Evolutionary conservation across 2,797 vertebrate species (phyloP), one percentile per base, ranked within the genome.

Genomic region (Pelochelys cantorii): DNA sequence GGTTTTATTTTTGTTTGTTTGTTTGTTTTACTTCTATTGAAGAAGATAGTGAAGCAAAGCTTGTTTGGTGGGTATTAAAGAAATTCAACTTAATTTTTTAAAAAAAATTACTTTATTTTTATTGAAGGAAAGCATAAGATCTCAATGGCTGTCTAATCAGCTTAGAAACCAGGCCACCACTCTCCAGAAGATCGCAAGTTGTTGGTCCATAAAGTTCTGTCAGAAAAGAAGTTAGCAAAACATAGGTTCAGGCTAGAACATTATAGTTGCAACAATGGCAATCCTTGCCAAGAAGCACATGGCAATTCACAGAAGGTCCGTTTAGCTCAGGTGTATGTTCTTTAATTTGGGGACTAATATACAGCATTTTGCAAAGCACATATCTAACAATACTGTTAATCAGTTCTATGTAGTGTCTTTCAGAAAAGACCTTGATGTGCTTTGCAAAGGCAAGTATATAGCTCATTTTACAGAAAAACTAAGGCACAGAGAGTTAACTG

Each of bases 21-120:
- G 48, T 17, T 2, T 3, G 6, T 42, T 79, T 27, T 34, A n/a
- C 17, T 22, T 9, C 0, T 0, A 4, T 86, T 52, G 25, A 25
- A 29, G 42, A 71, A 85, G 34, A 25, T 2, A 74, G 54, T 0
- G 0, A 11, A 22, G 42, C 29, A 34, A 17, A 57, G 54, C 75
- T 57, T 54, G 27, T 37, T 83, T 80, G 74, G 9, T 37, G 20
- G 52, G 11, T 65, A 55, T 55, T 1, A 1, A 20, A 81, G 7
- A 2, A 55, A 3, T 22, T 37, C 5, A 10, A 12, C 10, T 5
- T 52, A 23, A 22, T 88, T 85, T 92, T 12, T 9, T 1, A 34
- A 74, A 29, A 27, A 1, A 15, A 59, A 55, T 80, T 11, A 0
- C 37, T 52, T 7, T 0, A 3, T 29, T 54, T 42, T 42, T 18